Base-by-base conservation (phyloP, 2,113 vertebrate species). In the Rhea pennata region DNA sequence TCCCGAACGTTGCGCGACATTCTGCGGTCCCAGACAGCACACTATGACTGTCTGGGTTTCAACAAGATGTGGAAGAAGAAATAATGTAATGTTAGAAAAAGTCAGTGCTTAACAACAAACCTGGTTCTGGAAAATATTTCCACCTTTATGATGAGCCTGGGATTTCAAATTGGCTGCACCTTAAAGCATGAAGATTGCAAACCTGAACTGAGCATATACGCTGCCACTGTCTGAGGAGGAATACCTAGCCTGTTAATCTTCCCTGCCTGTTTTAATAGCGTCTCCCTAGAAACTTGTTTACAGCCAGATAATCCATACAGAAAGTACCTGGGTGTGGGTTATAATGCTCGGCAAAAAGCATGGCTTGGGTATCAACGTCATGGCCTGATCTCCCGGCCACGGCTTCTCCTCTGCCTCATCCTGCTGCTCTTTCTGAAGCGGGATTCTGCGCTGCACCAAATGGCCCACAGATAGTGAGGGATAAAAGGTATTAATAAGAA, bases 201-300 rank as follows among this genome's bases (percentile, higher is more conserved):
- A 23, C 22, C 75, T 9, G 24, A 48, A 12, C 22, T 1, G 29
- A 10, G 5, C 1, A 2, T 5, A 10, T 0, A 4, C 19, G 42
- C 48, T 40, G 36, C 42, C 61, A 1, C 42, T 5, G 9, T 2
- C n/a, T 2, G 19, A 2, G 6, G 8, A 19, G 58, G 44, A 59
- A 44, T 1, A 5, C 19, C 2, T 6, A 1, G 0, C 9, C 64
- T 1, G 9, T 1, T 26, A 3, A 26, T 46, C 84, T 59, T 27
- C 54, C 69, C 67, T 44, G 58, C 69, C 56, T 14, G 21, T 29
- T 13, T 13, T 13, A 21, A 39, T 3, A 6, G 36, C 40, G 42
- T 56, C 51, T 27, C 66, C n/a, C 64, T 15, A 3, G 2, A 40
- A 51, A 50, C 33, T 46, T 46, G 15, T 42, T 44, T 12, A 39